Conservation (phyloP, 1,140 invertebrate species). For the Belonocnema kinseyi region DNA sequence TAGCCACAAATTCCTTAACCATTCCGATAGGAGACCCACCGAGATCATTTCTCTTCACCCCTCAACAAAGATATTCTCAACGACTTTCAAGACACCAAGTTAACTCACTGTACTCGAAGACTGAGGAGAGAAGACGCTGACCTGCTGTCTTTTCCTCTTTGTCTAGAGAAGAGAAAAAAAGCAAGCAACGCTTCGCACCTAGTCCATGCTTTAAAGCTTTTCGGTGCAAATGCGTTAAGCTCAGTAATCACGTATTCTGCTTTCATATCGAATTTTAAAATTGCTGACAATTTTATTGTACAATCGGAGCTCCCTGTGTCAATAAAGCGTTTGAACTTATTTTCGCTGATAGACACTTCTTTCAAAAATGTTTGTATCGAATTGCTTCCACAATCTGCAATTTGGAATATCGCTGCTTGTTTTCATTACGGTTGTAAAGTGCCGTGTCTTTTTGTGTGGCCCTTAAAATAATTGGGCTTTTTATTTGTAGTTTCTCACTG, state of each 20-base stretch:
- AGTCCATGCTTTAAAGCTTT: not conserved
- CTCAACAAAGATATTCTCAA: too few relatives aligned
- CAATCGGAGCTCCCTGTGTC: conserved; percentile 29
- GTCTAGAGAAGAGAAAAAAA: too few relatives aligned
- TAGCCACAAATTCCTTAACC: too few relatives aligned
- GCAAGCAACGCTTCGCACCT: too few relatives aligned
- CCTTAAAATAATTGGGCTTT: not conserved
- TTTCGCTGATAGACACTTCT: not conserved
- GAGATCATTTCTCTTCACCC: too few relatives aligned
- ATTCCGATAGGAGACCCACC: too few relatives aligned
- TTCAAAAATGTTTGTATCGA: not conserved
- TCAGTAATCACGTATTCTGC: not conserved
- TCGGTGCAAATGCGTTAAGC: not conserved
- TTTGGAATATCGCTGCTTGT: not conserved
- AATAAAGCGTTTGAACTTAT: conserved; percentile 3
- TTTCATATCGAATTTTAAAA: not conserved
- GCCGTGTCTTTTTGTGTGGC: not conserved
- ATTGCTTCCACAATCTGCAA: not conserved
- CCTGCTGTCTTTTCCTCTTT: too few relatives aligned
- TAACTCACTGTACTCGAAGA: too few relatives aligned
- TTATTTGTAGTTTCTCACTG: too few relatives aligned
- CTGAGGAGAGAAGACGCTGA: too few relatives aligned
- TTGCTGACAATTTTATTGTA: conserved; percentile 11
- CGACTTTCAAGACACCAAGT: too few relatives aligned
- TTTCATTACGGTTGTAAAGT: not conserved